Base-by-base conservation (phyloP, 2,113 vertebrate genomes). In the Pangasianodon hypophthalmus region DNA sequence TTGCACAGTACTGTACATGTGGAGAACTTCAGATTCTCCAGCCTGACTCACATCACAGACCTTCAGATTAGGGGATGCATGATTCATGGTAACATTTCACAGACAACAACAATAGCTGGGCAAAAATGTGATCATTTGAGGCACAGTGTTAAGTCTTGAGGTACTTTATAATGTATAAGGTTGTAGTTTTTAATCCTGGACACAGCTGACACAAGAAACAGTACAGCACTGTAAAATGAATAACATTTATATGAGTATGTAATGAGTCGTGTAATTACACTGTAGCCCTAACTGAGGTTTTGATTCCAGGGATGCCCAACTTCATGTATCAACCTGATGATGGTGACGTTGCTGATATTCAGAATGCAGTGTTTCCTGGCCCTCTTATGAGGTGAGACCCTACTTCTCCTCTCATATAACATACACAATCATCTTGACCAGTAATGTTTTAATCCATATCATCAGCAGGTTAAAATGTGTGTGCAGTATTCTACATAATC, bases 341-440 rank as follows among this genome's bases (percentile, higher is more conserved):
- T 7, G 19, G 10, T 0, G 21, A 24, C 41, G 0, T 71, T n/a
- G 14, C 2, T 1, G 14, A 37, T 16, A 37, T 5, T 24, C 0
- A 24, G 5, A 11, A 2, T 29, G 11, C 10, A 13, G 18, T 2
- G 18, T 85, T 85, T 64, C 60, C 84, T n/a, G 44, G 83, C 11
- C 58, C 84, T 18, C 62, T 85, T 29, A 18, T 85, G 60, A 69
- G 84, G 84, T 69, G 16, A 85, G 58, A 64, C 62, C 9, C 9
- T 41, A 37, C 14, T 26, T 67, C 21, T 75, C 13, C 24, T 77
- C 2, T 26, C 5, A 26, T 16, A 71, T 71, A 71, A 24, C 62
- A 26, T 37, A 37, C 1, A 77, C 8, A 46, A 77, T 21, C 24
- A 14, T 5, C 6, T 1, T 73, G 9, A 75, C 18, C 37, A 44